Evolutionary conservation across 2,113 vertebrate genomes (phyloP).

Genomic region (Salvelinus namaycush): DNA sequence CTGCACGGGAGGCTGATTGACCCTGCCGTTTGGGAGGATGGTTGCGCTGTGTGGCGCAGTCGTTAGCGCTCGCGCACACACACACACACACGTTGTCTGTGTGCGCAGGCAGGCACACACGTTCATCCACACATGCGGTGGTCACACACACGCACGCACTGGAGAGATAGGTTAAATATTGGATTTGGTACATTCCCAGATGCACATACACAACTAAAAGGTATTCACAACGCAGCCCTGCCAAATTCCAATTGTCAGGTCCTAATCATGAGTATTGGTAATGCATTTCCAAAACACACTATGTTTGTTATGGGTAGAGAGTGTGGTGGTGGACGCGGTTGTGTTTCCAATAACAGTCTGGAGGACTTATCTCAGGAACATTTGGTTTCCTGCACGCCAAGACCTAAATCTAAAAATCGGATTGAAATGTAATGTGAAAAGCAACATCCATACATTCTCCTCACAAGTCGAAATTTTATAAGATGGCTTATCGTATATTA

Average conservation of each 20-base stretch:
- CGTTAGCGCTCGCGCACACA: neutral
- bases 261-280: neutral
- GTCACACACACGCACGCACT: neutral
- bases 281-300: neutral
- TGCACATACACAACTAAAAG: neutral
- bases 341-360: too few species aligned
- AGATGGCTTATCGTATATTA: neutral
- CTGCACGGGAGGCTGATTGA: slow-evolving; percentile 25
- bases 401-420: neutral
- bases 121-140: neutral
- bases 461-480: neutral
- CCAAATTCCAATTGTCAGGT: neutral
- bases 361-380: too few species aligned
- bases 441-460: neutral
- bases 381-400: too few species aligned
- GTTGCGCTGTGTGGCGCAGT: neutral
- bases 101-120: neutral
- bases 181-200: neutral
- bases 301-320: neutral
- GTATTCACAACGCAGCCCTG: neutral
- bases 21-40: neutral
- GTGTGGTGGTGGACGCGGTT: too few species aligned
- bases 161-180: neutral
- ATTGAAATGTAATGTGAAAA: neutral
- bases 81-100: neutral